phyloP scores from a whole-genome alignment of 2,888 invertebrate genomes.

The Syrista parreyssii region DNA sequence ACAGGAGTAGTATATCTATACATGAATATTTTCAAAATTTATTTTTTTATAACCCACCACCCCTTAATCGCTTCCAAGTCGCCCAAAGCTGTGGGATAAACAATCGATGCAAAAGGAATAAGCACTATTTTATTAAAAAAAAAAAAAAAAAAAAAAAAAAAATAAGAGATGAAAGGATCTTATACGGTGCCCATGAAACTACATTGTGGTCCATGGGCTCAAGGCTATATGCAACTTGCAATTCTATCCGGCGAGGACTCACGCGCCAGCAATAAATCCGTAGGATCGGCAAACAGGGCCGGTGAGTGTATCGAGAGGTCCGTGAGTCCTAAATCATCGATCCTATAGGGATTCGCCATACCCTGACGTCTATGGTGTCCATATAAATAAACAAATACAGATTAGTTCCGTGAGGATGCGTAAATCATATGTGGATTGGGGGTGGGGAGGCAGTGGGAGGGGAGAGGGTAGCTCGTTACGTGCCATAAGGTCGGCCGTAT shows the following conservation, averaged over 20 bases:
- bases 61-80: not conserved
- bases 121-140: not conserved
- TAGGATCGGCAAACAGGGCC: constrained; percentile 52
- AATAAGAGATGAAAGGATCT: not conserved
- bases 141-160: too few species aligned
- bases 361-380: constrained; percentile 38
- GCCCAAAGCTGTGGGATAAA: not conserved
- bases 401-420: constrained; percentile 45
- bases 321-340: constrained; percentile 57
- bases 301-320: constrained; percentile 57
- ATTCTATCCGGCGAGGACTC: not conserved
- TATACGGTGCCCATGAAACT: not conserved
- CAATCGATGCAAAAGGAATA: not conserved
- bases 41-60: not conserved
- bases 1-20: not conserved
- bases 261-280: constrained; percentile 51
- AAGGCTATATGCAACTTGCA: not conserved
- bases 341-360: not conserved
- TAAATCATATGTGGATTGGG: not conserved
- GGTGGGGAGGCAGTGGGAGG: too few species aligned
- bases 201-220: not conserved
- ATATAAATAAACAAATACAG: constrained; percentile 64
- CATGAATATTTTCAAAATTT: not conserved
- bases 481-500: not conserved
- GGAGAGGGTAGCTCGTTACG: not conserved